Percentiles rank a stretch among this genome's conserved stretches.
Conservation (phyloP, 1,140 invertebrate genomes). For the Chironomus striatipennis region DNA sequence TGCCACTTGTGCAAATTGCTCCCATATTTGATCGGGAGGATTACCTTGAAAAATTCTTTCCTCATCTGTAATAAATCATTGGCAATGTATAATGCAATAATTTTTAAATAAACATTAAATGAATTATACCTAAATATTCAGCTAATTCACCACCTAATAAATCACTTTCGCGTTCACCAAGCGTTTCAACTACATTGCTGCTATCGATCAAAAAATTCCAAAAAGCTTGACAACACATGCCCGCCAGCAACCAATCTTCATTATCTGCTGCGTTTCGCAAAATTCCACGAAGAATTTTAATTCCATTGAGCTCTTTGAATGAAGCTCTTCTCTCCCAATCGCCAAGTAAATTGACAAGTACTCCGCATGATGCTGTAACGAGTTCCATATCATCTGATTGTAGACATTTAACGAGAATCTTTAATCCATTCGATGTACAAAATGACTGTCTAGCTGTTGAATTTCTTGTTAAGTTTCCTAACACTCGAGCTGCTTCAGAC, state of each 20-base stretch:
- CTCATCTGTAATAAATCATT: constrained; percentile 37
- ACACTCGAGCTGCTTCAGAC: constrained; percentile 37
- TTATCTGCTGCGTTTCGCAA: constrained; percentile 34
- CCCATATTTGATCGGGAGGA: constrained; percentile 44
- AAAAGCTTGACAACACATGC: constrained; percentile 41
- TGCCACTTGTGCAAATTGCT: constrained; percentile 54
- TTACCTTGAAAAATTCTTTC: constrained; percentile 40
- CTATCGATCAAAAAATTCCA: constrained; percentile 63
- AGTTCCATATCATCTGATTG: constrained; percentile 35
- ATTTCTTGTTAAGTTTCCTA: constrained; percentile 40
- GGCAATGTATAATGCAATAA: not conserved
- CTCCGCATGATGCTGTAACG: constrained; percentile 37
- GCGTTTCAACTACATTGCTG: constrained; percentile 41
- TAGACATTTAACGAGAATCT: constrained; percentile 31
- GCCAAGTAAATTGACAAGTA: constrained; percentile 38
- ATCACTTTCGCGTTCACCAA: constrained; percentile 45
- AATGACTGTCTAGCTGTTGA: constrained; percentile 37
- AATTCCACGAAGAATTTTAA: constrained; percentile 32
- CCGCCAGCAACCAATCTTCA: constrained; percentile 39
- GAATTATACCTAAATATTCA: constrained; percentile 44
- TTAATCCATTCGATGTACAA: constrained; percentile 34
- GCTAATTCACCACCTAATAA: constrained; percentile 46
- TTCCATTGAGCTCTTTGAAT: constrained; percentile 35
- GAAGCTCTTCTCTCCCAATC: constrained; percentile 36
- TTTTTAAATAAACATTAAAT: constrained; percentile 25